Evolutionary conservation across 2,113 vertebrate genomes (phyloP).

Genomic region (Polypterus senegalus): DNA sequence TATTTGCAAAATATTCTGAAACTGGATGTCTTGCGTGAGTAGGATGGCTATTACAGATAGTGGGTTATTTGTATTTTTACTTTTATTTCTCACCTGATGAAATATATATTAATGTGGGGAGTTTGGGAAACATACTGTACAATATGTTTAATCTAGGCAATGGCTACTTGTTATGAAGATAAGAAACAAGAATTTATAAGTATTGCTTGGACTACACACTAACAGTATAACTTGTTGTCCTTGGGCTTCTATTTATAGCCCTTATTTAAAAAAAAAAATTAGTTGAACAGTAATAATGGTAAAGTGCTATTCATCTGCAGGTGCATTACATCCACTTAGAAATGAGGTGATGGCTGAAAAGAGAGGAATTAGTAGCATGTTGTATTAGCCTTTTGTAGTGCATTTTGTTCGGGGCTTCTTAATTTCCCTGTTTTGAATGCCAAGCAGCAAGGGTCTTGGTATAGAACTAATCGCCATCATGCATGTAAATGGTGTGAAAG

Average conservation of each 20-base stretch:
- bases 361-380: constrained; percentile 91
- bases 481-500: constrained; percentile 98
- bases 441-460: constrained; percentile 90
- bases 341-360: constrained; percentile 86
- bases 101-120: no score
- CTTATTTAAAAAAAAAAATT: constrained; percentile 68
- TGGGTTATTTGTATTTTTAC: no score
- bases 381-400: constrained; percentile 99
- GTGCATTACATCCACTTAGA: constrained; percentile 97
- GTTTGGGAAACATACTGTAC: no score
- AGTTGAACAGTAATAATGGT: constrained; percentile 72
- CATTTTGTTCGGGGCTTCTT: constrained; percentile 97
- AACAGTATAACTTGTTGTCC: constrained; percentile 80
- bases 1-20: no score
- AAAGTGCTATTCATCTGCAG: constrained; percentile 98
- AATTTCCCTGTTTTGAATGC: constrained; percentile 99
- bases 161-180: constrained; percentile 47
- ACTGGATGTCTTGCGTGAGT: no score
- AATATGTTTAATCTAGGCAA: constrained; percentile 54
- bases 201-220: constrained; percentile 62
- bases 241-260: constrained; percentile 61
- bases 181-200: constrained; percentile 62
- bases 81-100: no score
- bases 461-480: constrained; percentile 95
- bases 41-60: no score